Percentiles rank a stretch among this genome's conserved stretches.
These are phyloP conservation scores for Eufriesea mexicana DNA, from an alignment of 1,140 invertebrate species.

Conservation along the genomic window DNA sequence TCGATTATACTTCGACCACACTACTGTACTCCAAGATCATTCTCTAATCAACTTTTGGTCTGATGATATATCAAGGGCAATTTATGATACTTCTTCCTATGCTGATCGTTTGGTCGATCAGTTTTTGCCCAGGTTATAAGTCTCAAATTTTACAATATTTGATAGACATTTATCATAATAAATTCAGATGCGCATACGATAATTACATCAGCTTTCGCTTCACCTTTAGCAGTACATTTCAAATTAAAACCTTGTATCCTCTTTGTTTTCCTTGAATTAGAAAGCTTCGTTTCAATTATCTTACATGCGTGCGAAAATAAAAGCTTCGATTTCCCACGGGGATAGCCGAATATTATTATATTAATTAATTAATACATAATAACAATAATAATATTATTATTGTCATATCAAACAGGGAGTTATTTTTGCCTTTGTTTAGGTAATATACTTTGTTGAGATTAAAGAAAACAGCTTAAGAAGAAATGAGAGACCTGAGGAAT, in stretches of 20 bases:
- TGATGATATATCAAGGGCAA: background rate
- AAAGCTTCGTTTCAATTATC: conserved; percentile 31
- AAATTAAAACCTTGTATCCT: conserved; percentile 12
- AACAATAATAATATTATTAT: conserved; percentile 10
- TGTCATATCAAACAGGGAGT: conserved; percentile 22
- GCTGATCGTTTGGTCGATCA: conserved; percentile 17
- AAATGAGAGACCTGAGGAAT: background rate
- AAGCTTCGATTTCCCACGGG: conserved; percentile 29
- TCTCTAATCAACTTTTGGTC: background rate
- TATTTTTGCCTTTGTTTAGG: conserved; percentile 21
- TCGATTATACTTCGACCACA: background rate
- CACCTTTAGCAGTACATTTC: conserved; percentile 21
- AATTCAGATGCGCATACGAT: conserved; percentile 38
- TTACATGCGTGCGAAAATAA: conserved; percentile 16
- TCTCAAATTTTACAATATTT: conserved; percentile 27
- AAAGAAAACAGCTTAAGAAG: background rate
- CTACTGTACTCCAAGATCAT: conserved; percentile 17
- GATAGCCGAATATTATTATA: conserved; percentile 12
- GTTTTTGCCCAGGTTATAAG: conserved; percentile 11
- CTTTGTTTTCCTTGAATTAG: conserved; percentile 23
- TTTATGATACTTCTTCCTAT: conserved; percentile 23
- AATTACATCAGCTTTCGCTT: conserved; percentile 31
- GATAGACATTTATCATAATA: conserved; percentile 30
- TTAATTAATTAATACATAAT: conserved; percentile 20
- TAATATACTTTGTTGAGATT: background rate